Base-by-base conservation (phyloP, 2,113 vertebrate genomes). In the Ovis aries region DNA sequence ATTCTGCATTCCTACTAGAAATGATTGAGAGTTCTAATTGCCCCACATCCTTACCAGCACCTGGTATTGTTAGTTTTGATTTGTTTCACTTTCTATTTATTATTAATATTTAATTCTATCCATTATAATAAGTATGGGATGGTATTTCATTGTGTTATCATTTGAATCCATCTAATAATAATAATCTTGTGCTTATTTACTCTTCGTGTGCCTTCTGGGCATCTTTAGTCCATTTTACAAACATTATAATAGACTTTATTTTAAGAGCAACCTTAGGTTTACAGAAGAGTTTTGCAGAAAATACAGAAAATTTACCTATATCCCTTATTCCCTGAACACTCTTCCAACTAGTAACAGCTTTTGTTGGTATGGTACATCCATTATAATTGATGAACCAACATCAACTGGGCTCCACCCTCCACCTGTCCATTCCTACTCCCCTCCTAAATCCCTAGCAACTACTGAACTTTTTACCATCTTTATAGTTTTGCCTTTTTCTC, bases 341-440 rank as follows among this genome's bases (percentile, higher is more conserved):
- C 0, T n/a, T 80, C 59, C 14, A 60, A 55, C 40, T 60, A 60
- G 13, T 67, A 88, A 88, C 57, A 25, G 15, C 45, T 67, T 52
- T 12, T 1, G 3, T 50, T 33, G 16, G 27, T 45, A 31, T 90
- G 21, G 19, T 48, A 15, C 0, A 0, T 59, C 25, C 10, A 0
- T 48, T 80, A 59, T 33, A 48, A 78, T 16, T 27, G 36, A 77
- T 23, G 52, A 77, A 53, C 5, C 50, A 74, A 74, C 40, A n/a
- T 89, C 55, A 62, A 6, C 53, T 27, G 53, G 11, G 13, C 29
- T 31, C 59, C 29, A 7, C 59, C 29, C 8, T 60, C 8, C 53
- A 60, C 53, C 19, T n/a, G 23, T 27, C 3, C 14, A 17, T 31
- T 14, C 27, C 0, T 60, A 60, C 27, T 60, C 27, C 59, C 27